Percentiles rank a stretch among this genome's conserved stretches.
phyloP scores from a whole-genome alignment of 1,140 invertebrate genomes.

The Heliconius hermathena region DNA sequence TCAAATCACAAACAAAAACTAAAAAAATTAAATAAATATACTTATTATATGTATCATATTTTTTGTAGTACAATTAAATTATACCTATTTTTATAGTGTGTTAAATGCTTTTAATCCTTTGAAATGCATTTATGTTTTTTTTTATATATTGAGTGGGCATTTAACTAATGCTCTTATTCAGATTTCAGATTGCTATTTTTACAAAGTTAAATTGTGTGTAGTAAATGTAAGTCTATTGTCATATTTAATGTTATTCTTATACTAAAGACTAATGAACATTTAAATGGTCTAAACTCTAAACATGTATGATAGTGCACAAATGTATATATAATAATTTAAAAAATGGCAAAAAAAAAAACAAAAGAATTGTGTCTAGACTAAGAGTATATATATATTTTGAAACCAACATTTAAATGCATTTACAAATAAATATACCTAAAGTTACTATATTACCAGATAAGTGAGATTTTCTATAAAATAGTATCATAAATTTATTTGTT shows the following conservation, averaged over 20 bases:
- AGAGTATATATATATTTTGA: background rate
- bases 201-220: background rate
- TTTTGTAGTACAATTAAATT: conserved; percentile 28
- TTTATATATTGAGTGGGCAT: background rate
- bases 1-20: conserved; percentile 82
- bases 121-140: conserved; percentile 23
- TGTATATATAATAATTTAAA: conserved; percentile 12
- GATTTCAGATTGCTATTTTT: conserved; percentile 5
- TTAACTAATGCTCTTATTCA: background rate
- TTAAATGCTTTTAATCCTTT: conserved; percentile 17
- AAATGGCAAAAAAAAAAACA: background rate
- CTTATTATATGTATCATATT: background rate
- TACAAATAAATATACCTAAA: conserved; percentile 19
- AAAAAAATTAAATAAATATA: conserved; percentile 27
- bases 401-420: conserved; percentile 23
- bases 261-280: background rate
- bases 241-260: background rate
- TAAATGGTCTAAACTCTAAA: conserved; percentile 1
- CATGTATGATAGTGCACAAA: conserved; percentile 16
- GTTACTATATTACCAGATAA: conserved; percentile 7
- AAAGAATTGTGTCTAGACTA: conserved; percentile 12
- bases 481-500: conserved; percentile 5
- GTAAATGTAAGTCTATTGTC: background rate
- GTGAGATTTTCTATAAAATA: conserved; percentile 13
- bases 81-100: conserved; percentile 22